Base-by-base conservation (phyloP, 2,797 vertebrate species). In the Triplophysa yarkandensis region DNA sequence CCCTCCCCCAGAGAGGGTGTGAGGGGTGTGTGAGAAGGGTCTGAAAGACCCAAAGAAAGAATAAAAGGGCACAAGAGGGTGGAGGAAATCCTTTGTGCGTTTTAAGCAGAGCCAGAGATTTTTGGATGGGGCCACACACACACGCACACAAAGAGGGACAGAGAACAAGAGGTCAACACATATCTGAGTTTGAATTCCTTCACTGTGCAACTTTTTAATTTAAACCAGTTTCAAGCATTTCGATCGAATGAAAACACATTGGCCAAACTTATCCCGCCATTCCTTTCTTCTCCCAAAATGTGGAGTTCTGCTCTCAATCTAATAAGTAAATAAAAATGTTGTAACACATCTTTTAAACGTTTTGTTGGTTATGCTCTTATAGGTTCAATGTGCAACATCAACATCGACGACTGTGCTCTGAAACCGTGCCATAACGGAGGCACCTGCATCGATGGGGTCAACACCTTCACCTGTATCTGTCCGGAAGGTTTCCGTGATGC, bases 401-500 rank as follows among this genome's bases (percentile, higher is more conserved):
- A 99, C 86, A 94, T 97, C 0, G 93, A 99, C 0, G 96, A 99
- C 84, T 98, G 98, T 0, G 90, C 90, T 1, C 89, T 85, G 76
- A 90, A 89, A 85, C 97, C 96, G 0, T 98, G 98, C 84, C 95
- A 93, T 86, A 96, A 98, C 0, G 97, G 97, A 0, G 98, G 95
- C 72, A 98, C 94, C 0, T 99, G 98, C 13, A 87, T 93, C 50
- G 97, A 99, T 0, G 92, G 93, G 77, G 86, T 96, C 85, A 94
- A 95, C 0, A 30, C 90, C 78, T 99, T 97, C 89, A 93, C 91
- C 61, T 99, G 97, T 81, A 39, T 87, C 77, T 98, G 97, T 78
- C 95, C 94, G 0, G 94, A 98, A 16, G 97, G 96, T 57, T 99
- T 93, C 90, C 94, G 96, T 0, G 97, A 94, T 41, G 70, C 88